Percentiles rank a stretch among this genome's conserved stretches.
Conservation (phyloP, 2,888 invertebrate genomes). For the Thera obeliscata region DNA sequence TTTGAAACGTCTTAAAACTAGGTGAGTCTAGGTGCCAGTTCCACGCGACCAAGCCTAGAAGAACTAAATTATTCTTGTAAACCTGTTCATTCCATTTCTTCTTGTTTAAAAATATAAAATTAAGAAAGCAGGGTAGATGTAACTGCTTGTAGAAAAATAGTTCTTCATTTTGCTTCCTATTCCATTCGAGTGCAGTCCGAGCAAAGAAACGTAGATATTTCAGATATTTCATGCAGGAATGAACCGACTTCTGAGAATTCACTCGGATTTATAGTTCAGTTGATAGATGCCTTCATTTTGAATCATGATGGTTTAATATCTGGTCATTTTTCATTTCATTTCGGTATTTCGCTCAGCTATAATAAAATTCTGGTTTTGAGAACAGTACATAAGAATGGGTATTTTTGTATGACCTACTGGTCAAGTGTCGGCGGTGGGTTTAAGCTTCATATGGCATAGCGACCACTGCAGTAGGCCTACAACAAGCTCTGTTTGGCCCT, state of each 20-base stretch:
- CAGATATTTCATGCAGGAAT: slow-evolving; percentile 22
- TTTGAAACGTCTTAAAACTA: too few species aligned
- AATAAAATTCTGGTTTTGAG: too few species aligned
- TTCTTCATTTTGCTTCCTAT: not conserved
- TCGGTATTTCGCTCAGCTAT: not conserved
- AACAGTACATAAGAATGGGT: too few species aligned
- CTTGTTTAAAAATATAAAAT: not conserved
- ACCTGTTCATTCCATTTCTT: too few species aligned
- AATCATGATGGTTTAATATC: not conserved
- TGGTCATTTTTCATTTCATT: not conserved
- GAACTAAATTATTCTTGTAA: too few species aligned
- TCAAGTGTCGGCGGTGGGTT: too few species aligned
- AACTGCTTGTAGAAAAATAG: not conserved
- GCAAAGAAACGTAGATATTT: not conserved
- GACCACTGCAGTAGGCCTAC: too few species aligned
- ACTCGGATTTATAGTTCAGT: slow-evolving; percentile 17
- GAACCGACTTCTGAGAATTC: slow-evolving; percentile 12
- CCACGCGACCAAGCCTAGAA: too few species aligned
- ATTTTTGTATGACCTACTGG: too few species aligned
- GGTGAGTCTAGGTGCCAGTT: too few species aligned
- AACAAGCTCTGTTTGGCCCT: too few species aligned
- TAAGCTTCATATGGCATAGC: too few species aligned
- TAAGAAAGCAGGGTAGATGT: not conserved
- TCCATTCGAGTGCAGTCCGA: slow-evolving; percentile 14
- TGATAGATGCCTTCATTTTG: slow-evolving; percentile 8